Evolutionary conservation across 2,113 vertebrate genomes (phyloP).

Genomic region (Dicaeum eximium): DNA sequence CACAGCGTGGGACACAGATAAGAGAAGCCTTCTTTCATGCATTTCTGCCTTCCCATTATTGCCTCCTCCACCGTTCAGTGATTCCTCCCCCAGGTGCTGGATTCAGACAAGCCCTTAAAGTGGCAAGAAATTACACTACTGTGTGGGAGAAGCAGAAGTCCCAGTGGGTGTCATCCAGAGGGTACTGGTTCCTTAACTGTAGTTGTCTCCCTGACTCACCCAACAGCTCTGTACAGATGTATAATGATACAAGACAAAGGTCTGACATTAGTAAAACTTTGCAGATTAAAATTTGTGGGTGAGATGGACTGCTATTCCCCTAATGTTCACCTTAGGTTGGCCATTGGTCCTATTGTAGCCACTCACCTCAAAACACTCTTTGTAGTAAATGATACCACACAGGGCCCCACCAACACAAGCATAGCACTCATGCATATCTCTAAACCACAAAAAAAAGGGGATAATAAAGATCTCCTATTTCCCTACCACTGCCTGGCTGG

Average conservation of each 20-base stretch:
- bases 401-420: neutral
- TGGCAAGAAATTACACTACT: neutral
- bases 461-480: neutral
- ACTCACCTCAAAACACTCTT: neutral
- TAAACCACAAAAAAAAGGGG: neutral
- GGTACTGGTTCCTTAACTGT: neutral
- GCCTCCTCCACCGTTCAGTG: neutral
- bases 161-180: neutral
- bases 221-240: neutral
- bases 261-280: neutral
- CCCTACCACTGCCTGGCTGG: neutral
- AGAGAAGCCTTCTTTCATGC: neutral
- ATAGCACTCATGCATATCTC: neutral
- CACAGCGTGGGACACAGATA: neutral
- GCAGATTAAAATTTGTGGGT: neutral
- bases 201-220: neutral
- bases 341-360: neutral
- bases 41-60: neutral
- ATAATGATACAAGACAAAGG: neutral
- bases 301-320: neutral
- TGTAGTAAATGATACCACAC: neutral
- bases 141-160: neutral
- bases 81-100: neutral
- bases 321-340: neutral
- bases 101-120: neutral